Conservation (phyloP, 2,888 invertebrate genomes). For the Acanthosepion pharaonis region DNA sequence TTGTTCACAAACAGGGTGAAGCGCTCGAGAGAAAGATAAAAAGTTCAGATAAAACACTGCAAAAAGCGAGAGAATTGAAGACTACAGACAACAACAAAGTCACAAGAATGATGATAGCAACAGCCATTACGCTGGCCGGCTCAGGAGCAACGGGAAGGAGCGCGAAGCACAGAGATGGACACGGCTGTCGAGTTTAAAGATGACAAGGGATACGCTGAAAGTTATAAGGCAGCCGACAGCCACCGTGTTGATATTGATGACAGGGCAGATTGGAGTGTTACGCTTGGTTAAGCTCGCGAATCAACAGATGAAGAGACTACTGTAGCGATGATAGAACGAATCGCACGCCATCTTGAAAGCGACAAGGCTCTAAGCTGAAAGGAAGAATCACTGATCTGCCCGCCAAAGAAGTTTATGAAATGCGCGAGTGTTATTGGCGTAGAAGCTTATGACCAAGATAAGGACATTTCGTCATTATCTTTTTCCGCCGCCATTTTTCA, state of each 20-base stretch:
- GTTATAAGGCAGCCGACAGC: not conserved
- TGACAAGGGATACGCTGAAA: not conserved
- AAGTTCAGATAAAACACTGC: not conserved
- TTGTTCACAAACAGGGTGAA: not conserved
- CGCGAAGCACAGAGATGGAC: not conserved
- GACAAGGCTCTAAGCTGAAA: not conserved
- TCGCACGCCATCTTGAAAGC: constrained; percentile 33
- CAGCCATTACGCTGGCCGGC: not conserved
- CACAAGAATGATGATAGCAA: not conserved
- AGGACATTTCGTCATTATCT: not conserved
- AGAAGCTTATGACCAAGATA: not conserved
- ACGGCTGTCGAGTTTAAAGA: constrained; percentile 1
- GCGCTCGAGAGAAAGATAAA: not conserved
- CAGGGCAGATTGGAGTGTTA: not conserved
- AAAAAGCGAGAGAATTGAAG: not conserved
- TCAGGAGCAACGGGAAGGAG: constrained; percentile 3
- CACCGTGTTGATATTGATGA: constrained; percentile 20
- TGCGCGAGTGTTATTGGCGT: not conserved
- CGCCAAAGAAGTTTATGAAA: not conserved
- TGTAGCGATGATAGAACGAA: not conserved
- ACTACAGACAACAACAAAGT: not conserved
- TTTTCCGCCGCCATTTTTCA: not conserved
- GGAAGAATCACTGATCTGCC: not conserved
- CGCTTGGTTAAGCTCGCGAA: constrained; percentile 11
- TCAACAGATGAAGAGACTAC: not conserved